Base-by-base conservation (phyloP, 2,113 vertebrate genomes). In the Monopterus albus region DNA sequence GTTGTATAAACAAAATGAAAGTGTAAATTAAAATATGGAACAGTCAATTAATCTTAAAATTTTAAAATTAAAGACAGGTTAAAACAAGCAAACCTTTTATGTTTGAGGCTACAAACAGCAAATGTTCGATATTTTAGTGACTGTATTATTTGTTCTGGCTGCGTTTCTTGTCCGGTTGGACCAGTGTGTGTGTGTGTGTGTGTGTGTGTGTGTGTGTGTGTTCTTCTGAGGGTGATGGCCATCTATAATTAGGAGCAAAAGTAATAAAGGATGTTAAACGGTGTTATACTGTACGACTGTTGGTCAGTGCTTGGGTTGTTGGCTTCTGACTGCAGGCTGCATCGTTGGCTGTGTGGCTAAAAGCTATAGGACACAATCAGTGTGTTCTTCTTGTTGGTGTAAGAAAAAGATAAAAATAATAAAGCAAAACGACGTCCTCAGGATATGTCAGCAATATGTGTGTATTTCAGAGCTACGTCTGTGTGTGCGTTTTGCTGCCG, bases 371-470 rank as follows among this genome's bases (percentile, higher is more conserved):
- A 60, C 62, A 15, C 65, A 43, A 28, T 69, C 21, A 58, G 43
- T 68, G 26, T 14, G 62, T 61, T 72, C 67, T 56, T 46, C 46
- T 59, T 17, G 39, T 77, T 6, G 45, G 12, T 46, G 13, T 33
- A 45, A 56, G n/a, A 9, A 56, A 46, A 42, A 55, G 46, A 50
- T 7, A 29, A 29, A 66, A 11, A 29, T 18, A 61, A 52, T n/a
- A 20, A 35, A 61, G 45, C 59, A 50, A 56, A 43, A 59, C 36
- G 18, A 25, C 2, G 25, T 67, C 79, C 49, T 70, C 43, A 5
- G 75, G 85, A 33, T 45, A 56, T 49, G 67, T 81, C 80, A 74
- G 82, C 72, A 56, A 69, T 79, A 79, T 51, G 45, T 56, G 58
- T 49, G 59, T n/a, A 3, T 17, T 18, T 42, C 18, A 2, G 4